phyloP scores from a whole-genome alignment of 2,888 invertebrate genomes.

The Podotricha telesiphe region DNA sequence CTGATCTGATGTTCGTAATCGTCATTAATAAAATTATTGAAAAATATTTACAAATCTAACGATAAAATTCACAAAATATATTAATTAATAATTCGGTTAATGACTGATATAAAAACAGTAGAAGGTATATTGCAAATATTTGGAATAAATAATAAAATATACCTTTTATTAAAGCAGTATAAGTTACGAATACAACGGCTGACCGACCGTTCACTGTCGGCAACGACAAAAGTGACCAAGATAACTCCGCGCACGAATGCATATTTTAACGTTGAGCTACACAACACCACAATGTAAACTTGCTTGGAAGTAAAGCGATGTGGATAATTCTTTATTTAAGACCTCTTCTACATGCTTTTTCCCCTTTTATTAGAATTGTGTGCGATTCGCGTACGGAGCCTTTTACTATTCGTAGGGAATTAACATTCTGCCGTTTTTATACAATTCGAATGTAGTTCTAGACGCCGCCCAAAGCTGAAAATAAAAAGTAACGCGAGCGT shows the following conservation, averaged over 20 bases:
- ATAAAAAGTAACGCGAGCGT: slow-evolving; percentile 65
- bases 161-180: slow-evolving; percentile 66
- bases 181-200: slow-evolving; percentile 59
- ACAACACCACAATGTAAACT: slow-evolving; percentile 70
- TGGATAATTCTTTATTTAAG: slow-evolving; percentile 72
- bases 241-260: slow-evolving; percentile 74
- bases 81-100: neutral
- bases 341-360: slow-evolving; percentile 51
- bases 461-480: slow-evolving; percentile 66
- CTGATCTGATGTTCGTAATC: slow-evolving; percentile 40
- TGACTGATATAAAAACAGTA: too few relatives aligned
- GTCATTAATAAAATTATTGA: neutral
- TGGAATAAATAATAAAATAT: slow-evolving; percentile 47
- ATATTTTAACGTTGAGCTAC: slow-evolving; percentile 78
- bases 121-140: slow-evolving; percentile 25
- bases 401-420: slow-evolving; percentile 21
- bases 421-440: slow-evolving; percentile 15
- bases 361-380: slow-evolving; percentile 40
- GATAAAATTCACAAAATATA: too few relatives aligned
- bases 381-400: slow-evolving; percentile 15
- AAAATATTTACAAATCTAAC: neutral
- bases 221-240: slow-evolving; percentile 71
- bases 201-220: slow-evolving; percentile 63
- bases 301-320: slow-evolving; percentile 69
- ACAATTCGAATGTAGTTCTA: slow-evolving; percentile 47